These are phyloP conservation scores for Palythoa caribaeorum DNA, from an alignment of 92 coral and sea anemone species.

Conservation along the genomic window DNA sequence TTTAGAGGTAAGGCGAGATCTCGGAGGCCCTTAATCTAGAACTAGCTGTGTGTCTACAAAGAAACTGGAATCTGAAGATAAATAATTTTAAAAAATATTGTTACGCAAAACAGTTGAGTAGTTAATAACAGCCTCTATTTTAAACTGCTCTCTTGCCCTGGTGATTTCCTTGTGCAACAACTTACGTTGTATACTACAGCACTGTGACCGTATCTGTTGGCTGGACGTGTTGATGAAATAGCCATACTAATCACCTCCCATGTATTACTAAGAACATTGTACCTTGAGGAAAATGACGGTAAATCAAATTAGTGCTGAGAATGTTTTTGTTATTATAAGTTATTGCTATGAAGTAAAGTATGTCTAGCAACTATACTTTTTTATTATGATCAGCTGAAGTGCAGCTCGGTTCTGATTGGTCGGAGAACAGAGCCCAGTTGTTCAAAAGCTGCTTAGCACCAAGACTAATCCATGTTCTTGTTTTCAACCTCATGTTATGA, in stretches of 20 bases:
- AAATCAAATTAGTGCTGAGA: neutral
- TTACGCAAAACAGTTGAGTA: no score
- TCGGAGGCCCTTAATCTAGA: no score
- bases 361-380: neutral
- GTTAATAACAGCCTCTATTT: no score
- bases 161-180: neutral
- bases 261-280: conserved; percentile 72
- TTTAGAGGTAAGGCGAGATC: no score
- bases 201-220: conserved; percentile 86
- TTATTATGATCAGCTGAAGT: neutral
- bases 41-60: no score
- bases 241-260: conserved; percentile 75
- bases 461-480: no score
- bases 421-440: no score
- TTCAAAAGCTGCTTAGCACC: no score
- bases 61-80: no score
- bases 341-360: neutral
- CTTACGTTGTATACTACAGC: conserved; percentile 82
- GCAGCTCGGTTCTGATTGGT: neutral
- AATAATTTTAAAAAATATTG: no score
- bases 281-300: conserved; percentile 48
- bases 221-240: conserved; percentile 48
- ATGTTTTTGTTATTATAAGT: neutral
- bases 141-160: no score
- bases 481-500: no score